Base-by-base conservation (phyloP, 2,797 vertebrate genomes). In the Fundulus diaphanus region DNA sequence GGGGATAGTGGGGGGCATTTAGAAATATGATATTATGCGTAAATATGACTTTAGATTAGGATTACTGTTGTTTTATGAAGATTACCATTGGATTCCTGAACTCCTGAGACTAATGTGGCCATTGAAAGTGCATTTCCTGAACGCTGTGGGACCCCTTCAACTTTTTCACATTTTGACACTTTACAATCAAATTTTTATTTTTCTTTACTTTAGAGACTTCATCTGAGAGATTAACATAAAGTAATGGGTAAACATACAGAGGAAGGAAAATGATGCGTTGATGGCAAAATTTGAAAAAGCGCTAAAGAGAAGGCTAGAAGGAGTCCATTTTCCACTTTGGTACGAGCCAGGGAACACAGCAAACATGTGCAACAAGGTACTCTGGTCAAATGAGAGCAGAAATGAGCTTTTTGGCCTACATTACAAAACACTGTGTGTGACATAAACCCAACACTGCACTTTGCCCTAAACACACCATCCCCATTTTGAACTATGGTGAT, bases 31-130 rank as follows among this genome's bases (percentile, higher is more conserved):
- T 83, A 82, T 85, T 77, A 52, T 76, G 61, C 51, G 48, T 85
- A 79, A 87, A 76, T 88, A 68, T 22, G 71, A 82, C 83, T 82
- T 88, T 54, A 85, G 76, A 88, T 72, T 63, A 86, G 48, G 56
- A 59, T 79, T 69, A 48, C 52, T 76, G 73, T 85, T 87, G 77
- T 83, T 74, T 85, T 65, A 61, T 73, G 80, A 84, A 70, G 67
- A 42, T 87, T 84, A 87, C 57, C 78, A 42, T 42, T 83, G 72
- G 82, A 88, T 70, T n/a, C n/a, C n/a, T n/a, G 59, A 77, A 81
- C 72, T 56, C 11, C 73, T 86, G 84, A 91, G 85, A 85, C 91
- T 88, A 89, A 76, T 74, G 73, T 77, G 67, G 11, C 33, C 57
- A 82, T 82, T 57, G 70, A 78, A 69, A 78, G 15, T 2, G 27